These are phyloP conservation scores for Busseola fusca DNA, from an alignment of 2,888 invertebrate genomes.

Conservation along the genomic window DNA sequence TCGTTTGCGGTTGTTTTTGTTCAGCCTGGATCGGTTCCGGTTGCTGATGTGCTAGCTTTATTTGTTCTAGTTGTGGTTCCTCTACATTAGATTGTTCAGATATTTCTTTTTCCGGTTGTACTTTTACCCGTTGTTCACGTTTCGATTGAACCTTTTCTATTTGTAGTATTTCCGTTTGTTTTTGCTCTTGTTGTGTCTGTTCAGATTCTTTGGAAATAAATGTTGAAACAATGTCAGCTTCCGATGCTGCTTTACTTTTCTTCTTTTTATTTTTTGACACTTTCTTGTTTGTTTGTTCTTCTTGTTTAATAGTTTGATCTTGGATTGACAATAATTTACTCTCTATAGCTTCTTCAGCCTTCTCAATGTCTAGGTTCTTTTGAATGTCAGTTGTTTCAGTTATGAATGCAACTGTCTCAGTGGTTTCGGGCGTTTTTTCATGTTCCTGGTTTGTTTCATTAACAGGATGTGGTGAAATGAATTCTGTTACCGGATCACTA, in stretches of 20 bases:
- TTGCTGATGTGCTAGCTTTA: not conserved
- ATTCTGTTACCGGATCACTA: constrained; percentile 1
- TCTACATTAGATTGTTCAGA: not conserved
- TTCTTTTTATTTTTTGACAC: constrained; percentile 57
- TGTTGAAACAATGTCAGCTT: constrained; percentile 33
- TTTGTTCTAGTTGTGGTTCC: constrained; percentile 5
- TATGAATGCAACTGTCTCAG: not conserved
- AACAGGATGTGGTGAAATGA: not conserved
- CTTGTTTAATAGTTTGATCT: constrained; percentile 6
- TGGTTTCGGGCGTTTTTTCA: not conserved
- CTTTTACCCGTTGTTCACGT: not conserved
- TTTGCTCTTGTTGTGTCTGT: constrained; percentile 12
- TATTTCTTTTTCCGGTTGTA: not conserved
- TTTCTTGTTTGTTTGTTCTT: constrained; percentile 30
- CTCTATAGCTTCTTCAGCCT: constrained; percentile 12
- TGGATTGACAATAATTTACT: constrained; percentile 11
- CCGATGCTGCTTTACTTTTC: constrained; percentile 24
- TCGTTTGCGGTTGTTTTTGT: not conserved
- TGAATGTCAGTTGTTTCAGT: constrained; percentile 3
- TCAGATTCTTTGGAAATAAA: constrained; percentile 35
- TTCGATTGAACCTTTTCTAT: not conserved
- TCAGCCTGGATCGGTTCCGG: not conserved
- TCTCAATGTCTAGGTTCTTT: not conserved
- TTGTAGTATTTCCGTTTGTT: constrained; percentile 1
- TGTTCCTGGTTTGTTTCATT: constrained; percentile 8